Base-by-base conservation (phyloP, 1,140 invertebrate genomes). In the Cecropterus lyciades region DNA sequence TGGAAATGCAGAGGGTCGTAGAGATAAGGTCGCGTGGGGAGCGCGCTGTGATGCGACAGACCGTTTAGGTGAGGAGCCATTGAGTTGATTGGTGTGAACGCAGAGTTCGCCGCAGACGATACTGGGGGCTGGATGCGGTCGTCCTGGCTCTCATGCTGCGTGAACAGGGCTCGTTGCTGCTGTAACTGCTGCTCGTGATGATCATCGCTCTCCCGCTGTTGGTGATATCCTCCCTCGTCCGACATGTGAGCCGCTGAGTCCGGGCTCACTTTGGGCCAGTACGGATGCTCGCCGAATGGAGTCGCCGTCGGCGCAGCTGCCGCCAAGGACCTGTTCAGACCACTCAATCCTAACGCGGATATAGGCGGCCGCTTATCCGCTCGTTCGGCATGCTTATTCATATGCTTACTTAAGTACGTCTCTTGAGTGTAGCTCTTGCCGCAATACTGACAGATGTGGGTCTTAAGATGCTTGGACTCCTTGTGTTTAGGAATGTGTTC, bases 401-500 rank as follows among this genome's bases (percentile, higher is more conserved):
- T 98, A 91, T 99, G 99, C 85, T 99, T 99, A 70, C 97, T 97
- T 79, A 99, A 94, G 91, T 99, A 99, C 11, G 99, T 99, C 93
- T 99, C 98, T 91, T 99, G 99, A 5, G 99, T 99, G 92, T 99
- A 99, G 60, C 97, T 98, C 92, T 99, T 99, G 79, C 99, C 99
- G 92, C 99, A 99, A 89, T 98, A 99, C 83, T 98, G 97, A 92
- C 99, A 99, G 85, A 99, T 99, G 94, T 99, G 98, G 52, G 99
- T 99, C 92, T 99, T 99, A 37, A 99, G 94, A 89, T 99, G 99
- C 93, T 99, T 99, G 42, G 98, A 99, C 88, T 99, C 99, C 93
- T 99, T 99, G 93, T 99, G 99, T 93, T 99, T 99, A 30, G 99
- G 98, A 93, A 99, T 99, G 94, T 99, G 98, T 92, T 99, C 98